Evolutionary conservation across 2,797 vertebrate genomes (phyloP), one percentile per base, ranked within the genome.

Genomic region (Platyrinchus mystaceus): DNA sequence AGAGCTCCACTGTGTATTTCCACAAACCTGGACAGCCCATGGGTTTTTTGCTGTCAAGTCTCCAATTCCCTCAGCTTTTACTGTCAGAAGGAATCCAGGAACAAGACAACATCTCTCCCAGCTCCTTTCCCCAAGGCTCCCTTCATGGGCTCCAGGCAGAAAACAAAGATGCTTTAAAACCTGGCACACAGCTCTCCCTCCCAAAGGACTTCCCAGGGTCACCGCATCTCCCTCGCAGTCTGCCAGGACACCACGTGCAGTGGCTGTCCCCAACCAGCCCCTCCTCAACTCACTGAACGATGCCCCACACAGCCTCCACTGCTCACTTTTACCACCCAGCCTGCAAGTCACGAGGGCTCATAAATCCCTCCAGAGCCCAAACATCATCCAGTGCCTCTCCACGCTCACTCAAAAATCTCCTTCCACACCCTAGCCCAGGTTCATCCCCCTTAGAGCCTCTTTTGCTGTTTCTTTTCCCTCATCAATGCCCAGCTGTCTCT

Each of bases 61-160:
- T 95, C 93, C 90, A 94, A 94, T 77, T 96, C 95, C 96, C 96
- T 93, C 90, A 91, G 93, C 90, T 88, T 94, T 90, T 82, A 87
- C 94, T 95, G 95, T 96, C 96, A 97, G 80, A 94, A 93, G 58
- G 59, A 96, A 94, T 94, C 74, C 80, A 90, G 70, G 74, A 94
- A 90, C 36, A 41, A 95, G 93, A 94, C 94, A 94, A 77, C 74
- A 87, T 77, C 77, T 89, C 85, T 74, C 89, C 89, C 21, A 3
- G 44, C 37, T 88, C 70, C 64, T 68, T 87, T 81, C 77, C 94
- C 87, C 64, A 49, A 23, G 67, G 83, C 24, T 81, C 63, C 43
- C 79, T 90, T 70, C 70, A 53, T 0, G 0, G 52, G 68, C 80
- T 87, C 76, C 91, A 91, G 41, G 67, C 76, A 81, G 34, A 79